These are phyloP conservation scores for Hippocampus kuda DNA, from an alignment of 2,797 vertebrate species.

Conservation along the genomic window DNA sequence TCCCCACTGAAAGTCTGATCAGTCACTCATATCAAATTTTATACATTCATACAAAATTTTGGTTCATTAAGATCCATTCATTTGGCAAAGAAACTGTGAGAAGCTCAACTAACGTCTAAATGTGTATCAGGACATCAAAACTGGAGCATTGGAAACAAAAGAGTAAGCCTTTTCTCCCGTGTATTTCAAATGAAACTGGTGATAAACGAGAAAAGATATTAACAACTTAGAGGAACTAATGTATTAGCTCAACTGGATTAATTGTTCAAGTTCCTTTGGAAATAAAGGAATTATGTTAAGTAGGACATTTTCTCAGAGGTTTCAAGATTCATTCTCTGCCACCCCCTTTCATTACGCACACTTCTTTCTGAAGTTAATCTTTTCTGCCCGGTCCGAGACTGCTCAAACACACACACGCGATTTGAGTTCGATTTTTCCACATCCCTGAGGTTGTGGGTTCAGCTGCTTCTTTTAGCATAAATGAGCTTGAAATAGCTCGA, in stretches of 20 bases:
- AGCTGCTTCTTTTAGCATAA: constrained; percentile 24
- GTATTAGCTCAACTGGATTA: constrained; percentile 5
- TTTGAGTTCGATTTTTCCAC: constrained; percentile 14
- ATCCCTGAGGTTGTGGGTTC: constrained; percentile 16
- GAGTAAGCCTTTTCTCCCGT: constrained; percentile 17
- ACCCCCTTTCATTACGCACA: not conserved
- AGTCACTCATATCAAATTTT: constrained; percentile 32
- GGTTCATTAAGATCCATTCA: constrained; percentile 50
- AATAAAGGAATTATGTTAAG: not conserved
- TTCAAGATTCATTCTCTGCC: not conserved
- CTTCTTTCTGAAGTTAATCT: constrained; percentile 1
- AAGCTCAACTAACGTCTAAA: constrained; percentile 39
- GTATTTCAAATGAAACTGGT: constrained; percentile 12
- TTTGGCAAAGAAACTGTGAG: constrained; percentile 23
- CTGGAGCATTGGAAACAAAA: constrained; percentile 29
- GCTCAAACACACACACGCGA: not conserved
- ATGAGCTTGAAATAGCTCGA: constrained; percentile 27
- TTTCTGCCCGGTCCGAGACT: not conserved
- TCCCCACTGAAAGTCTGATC: constrained; percentile 20
- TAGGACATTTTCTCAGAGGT: constrained; percentile 1
- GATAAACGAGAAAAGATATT: constrained; percentile 10
- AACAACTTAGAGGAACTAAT: constrained; percentile 1
- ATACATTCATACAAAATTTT: constrained; percentile 18
- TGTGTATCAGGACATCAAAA: constrained; percentile 15
- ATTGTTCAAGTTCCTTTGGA: not conserved